Conservation (phyloP, 2,888 invertebrate species). For the Acleris literana region DNA sequence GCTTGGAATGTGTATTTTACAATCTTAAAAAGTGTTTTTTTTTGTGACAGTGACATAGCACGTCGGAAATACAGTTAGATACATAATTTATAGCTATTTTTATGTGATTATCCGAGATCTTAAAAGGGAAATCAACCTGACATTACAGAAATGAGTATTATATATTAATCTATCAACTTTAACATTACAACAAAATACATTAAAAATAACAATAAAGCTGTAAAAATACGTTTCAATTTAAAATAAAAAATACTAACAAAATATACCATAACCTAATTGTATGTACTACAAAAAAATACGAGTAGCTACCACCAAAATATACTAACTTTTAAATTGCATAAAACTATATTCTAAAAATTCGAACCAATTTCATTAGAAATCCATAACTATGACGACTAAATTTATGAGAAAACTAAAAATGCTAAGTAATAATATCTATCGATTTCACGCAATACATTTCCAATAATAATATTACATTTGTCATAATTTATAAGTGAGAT, state of each 20-base stretch:
- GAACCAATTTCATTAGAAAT: slow-evolving; percentile 34
- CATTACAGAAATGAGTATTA: slow-evolving; percentile 45
- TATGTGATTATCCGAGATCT: slow-evolving; percentile 28
- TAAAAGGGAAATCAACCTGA: slow-evolving; percentile 16
- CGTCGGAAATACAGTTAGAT: background rate
- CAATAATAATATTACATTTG: slow-evolving; percentile 4
- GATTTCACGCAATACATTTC: slow-evolving; percentile 9
- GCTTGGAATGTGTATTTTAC: slow-evolving; percentile 58
- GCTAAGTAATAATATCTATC: slow-evolving; percentile 18
- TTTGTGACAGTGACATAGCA: slow-evolving; percentile 8
- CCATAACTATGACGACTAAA: slow-evolving; percentile 16
- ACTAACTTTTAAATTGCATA: slow-evolving; percentile 29
- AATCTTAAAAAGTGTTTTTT: slow-evolving; percentile 15
- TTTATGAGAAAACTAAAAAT: slow-evolving; percentile 15
- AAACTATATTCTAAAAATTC: slow-evolving; percentile 16
- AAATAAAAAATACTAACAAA: slow-evolving; percentile 30
- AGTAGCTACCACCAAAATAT: slow-evolving; percentile 40
- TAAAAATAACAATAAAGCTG: slow-evolving; percentile 45
- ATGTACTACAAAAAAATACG: slow-evolving; percentile 33
- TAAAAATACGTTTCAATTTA: slow-evolving; percentile 42
- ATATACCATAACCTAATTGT: slow-evolving; percentile 21
- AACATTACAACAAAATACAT: slow-evolving; percentile 32
- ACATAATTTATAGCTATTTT: background rate
- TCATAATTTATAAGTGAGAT: background rate
- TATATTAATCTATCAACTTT: slow-evolving; percentile 37